Percentiles rank a stretch among this genome's conserved stretches.
These are phyloP conservation scores for Limenitis camilla DNA, from an alignment of 2,888 invertebrate species.

Conservation along the genomic window DNA sequence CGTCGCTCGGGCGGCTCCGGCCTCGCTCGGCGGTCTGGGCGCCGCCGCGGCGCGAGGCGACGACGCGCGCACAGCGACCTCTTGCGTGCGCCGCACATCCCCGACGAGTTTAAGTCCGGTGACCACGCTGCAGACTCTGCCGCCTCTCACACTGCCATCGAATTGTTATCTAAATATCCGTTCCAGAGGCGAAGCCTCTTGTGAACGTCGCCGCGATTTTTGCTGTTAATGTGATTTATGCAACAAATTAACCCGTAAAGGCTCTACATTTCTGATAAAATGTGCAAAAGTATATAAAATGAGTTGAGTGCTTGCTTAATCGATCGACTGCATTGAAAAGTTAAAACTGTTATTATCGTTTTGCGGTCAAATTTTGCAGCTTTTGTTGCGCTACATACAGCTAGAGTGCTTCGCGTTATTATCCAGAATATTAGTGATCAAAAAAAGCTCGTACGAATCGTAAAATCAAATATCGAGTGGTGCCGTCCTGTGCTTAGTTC, in stretches of 20 bases:
- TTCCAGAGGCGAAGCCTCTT: slow-evolving; percentile 53
- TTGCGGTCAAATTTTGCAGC: slow-evolving; percentile 52
- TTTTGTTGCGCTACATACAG: slow-evolving; percentile 55
- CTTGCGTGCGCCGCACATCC: slow-evolving; percentile 63
- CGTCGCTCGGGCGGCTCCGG: slow-evolving; percentile 49
- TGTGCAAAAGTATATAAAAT: slow-evolving; percentile 46
- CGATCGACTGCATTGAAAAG: slow-evolving; percentile 71
- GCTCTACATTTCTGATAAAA: slow-evolving; percentile 36
- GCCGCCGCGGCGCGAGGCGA: slow-evolving; percentile 36
- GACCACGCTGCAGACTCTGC: slow-evolving; percentile 64
- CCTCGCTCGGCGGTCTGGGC: slow-evolving; percentile 49
- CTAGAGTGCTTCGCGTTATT: slow-evolving; percentile 38
- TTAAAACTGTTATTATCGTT: slow-evolving; percentile 61
- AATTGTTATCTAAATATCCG: slow-evolving; percentile 61
- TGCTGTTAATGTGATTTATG: slow-evolving; percentile 28
- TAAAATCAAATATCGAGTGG: slow-evolving; percentile 41
- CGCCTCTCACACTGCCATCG: slow-evolving; percentile 65
- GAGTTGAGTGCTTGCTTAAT: slow-evolving; percentile 54
- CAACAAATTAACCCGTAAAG: slow-evolving; percentile 34
- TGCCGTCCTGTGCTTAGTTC: slow-evolving; percentile 69
- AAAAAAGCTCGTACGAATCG: slow-evolving; percentile 37
- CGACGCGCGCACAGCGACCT: slow-evolving; percentile 52
- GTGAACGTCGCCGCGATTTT: slow-evolving; percentile 51
- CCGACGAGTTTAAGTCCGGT: slow-evolving; percentile 58
- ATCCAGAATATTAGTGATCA: slow-evolving; percentile 36